Evolutionary conservation across 1,140 invertebrate genomes (phyloP), one percentile per base, ranked within the genome.

Genomic region (Wasmannia auropunctata): DNA sequence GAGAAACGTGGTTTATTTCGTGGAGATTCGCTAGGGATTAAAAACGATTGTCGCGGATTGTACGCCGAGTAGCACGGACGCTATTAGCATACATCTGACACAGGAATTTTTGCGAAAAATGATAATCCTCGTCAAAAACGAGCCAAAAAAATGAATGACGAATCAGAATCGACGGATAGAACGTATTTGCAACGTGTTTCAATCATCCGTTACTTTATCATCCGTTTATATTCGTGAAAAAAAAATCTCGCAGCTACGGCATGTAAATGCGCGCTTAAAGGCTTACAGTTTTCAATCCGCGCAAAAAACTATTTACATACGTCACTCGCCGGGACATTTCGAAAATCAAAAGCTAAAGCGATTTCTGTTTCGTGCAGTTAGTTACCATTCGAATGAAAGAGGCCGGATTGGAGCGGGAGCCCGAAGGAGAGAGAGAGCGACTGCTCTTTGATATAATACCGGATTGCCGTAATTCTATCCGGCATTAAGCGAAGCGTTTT

Each of bases 401-500:
- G 54, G n/a, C 19, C 2, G 49, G 19, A 77, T 49, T 77, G 56
- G 46, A 80, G 40, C 37, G 5, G 65, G 28, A 56, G 14, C 14
- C n/a, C 40, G 54, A 69, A 69, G 46, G 28, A 37, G 14, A 67
- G 75, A 49, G 54, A 34, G 28, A 60, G n/a, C 67, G 65, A 56
- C 54, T 43, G 75, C 56, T 77, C 49, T 87, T 77, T 86, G 40
- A 49, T 76, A 49, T 67, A 65, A 85, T 60, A 43, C 49, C 37
- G 60, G 83, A 85, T 87, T 74, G 60, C 11, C 25, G 51, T 86
- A 54, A 86, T 75, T 75, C 43, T 54, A 34, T 16, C 31, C 34
- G 4, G 85, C 34, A 74, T 75, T 63, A 86, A 86, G 49, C 46
- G 22, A 56, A 70, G 31, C 51, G 25, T 34, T 60, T 81, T 40